These are phyloP conservation scores for Philereme vetulata DNA, from an alignment of 2,888 invertebrate genomes.

Conservation along the genomic window DNA sequence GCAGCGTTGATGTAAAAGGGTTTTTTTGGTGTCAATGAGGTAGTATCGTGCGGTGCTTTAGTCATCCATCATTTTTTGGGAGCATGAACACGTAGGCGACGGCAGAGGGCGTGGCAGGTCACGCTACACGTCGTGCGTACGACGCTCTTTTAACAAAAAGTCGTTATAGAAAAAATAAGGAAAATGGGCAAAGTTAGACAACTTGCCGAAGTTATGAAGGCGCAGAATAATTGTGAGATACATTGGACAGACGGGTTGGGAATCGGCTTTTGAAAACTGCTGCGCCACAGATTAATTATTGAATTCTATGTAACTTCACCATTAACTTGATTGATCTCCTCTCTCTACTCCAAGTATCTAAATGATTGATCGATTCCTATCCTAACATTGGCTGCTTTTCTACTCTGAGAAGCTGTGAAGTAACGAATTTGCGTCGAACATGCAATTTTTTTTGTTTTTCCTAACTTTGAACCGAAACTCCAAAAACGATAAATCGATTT, in stretches of 20 bases:
- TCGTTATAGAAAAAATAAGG: conserved; percentile 35
- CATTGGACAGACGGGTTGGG: conserved; percentile 6
- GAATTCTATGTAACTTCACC: not conserved
- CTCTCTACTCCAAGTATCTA: no score
- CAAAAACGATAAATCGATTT: no score
- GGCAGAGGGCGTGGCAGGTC: conserved; percentile 63
- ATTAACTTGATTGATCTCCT: no score
- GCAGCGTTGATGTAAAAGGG: conserved; percentile 40
- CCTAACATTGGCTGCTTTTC: no score
- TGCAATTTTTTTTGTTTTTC: no score
- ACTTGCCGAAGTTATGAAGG: conserved; percentile 32
- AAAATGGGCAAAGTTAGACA: conserved; percentile 36
- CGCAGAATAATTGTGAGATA: conserved; percentile 14
- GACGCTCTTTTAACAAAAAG: conserved; percentile 30
- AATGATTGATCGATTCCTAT: not conserved
- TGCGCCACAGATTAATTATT: not conserved
- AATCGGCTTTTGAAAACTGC: not conserved
- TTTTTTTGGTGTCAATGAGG: conserved; percentile 50
- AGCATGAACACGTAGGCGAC: conserved; percentile 66
- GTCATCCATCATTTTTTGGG: conserved; percentile 71
- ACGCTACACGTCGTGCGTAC: conserved; percentile 52
- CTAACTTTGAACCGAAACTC: no score
- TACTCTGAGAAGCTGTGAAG: no score
- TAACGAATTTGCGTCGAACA: no score
- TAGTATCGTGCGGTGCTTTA: conserved; percentile 56